Conservation (phyloP, 1,140 invertebrate genomes). For the Polypedilum vanderplanki region DNA sequence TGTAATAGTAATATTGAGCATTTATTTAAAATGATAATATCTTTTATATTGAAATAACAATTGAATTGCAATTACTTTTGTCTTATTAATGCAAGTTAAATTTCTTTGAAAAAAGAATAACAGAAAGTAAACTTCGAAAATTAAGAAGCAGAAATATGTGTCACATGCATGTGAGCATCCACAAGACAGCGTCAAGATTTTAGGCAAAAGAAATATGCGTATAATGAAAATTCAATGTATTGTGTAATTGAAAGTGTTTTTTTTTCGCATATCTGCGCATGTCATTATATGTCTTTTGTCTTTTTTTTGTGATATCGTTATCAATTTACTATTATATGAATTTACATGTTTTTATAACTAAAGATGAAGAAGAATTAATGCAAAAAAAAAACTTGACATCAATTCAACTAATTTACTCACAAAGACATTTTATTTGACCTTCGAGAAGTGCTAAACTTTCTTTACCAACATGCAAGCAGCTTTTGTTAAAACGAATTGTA, state of each 20-base stretch:
- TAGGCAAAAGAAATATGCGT: background rate
- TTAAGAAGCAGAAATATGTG: background rate
- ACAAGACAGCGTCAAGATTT: too few relatives aligned
- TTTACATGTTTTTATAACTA: background rate
- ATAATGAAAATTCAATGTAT: slow-evolving; percentile 1
- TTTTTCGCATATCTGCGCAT: slow-evolving; percentile 11
- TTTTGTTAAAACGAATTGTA: too few relatives aligned
- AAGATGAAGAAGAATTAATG: background rate
- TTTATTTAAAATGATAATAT: too few relatives aligned
- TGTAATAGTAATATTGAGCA: too few relatives aligned
- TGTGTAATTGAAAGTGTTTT: slow-evolving; percentile 14
- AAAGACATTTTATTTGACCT: background rate
- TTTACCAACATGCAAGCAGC: too few relatives aligned
- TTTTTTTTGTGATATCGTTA: background rate
- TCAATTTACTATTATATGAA: background rate
- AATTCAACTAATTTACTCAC: background rate
- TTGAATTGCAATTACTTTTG: too few relatives aligned
- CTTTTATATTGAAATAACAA: too few relatives aligned
- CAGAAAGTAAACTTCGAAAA: background rate
- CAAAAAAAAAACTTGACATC: background rate
- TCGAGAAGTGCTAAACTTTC: too few relatives aligned
- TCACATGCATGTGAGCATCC: background rate
- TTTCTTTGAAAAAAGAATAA: background rate
- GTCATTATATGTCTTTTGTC: background rate
- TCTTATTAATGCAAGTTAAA: too few relatives aligned